phyloP scores from a whole-genome alignment of 1,140 invertebrate genomes.

The Chironomus tepperi region DNA sequence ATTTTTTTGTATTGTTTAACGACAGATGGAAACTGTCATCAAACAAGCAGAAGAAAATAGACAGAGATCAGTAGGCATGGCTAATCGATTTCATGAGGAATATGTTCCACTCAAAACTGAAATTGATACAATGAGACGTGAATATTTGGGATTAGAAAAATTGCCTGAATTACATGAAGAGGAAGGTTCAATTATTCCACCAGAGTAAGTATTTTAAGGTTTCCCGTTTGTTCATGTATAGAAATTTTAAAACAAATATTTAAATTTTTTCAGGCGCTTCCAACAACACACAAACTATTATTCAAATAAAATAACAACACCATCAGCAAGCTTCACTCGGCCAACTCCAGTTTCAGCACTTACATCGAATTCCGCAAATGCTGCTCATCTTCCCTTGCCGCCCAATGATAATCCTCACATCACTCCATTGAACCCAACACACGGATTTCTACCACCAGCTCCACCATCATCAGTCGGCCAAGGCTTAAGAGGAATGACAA shows the following conservation, averaged over 20 bases:
- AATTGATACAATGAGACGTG: slow-evolving; percentile 77
- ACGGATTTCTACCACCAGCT: slow-evolving; percentile 63
- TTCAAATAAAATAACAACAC: slow-evolving; percentile 19
- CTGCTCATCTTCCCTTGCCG: slow-evolving; percentile 34
- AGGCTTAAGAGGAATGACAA: slow-evolving; percentile 40
- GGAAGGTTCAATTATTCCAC: slow-evolving; percentile 77
- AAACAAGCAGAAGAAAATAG: slow-evolving; percentile 93
- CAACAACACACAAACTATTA: slow-evolving; percentile 31
- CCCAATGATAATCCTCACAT: neutral
- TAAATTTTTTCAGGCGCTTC: slow-evolving; percentile 30
- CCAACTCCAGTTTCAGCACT: slow-evolving; percentile 35
- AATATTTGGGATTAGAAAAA: slow-evolving; percentile 79
- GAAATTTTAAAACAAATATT: neutral
- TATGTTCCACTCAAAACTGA: slow-evolving; percentile 86
- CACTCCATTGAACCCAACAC: slow-evolving; percentile 45
- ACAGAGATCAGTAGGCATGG: slow-evolving; percentile 73
- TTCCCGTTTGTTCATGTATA: neutral
- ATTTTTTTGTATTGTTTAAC: slow-evolving; percentile 27
- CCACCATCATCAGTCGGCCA: slow-evolving; percentile 40
- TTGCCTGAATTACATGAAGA: slow-evolving; percentile 86
- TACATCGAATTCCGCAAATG: slow-evolving; percentile 32
- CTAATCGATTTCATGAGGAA: slow-evolving; percentile 86
- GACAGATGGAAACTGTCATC: slow-evolving; percentile 92
- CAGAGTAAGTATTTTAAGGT: slow-evolving; percentile 60
- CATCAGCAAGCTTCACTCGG: slow-evolving; percentile 30